Evolutionary conservation across 1,140 invertebrate genomes (phyloP).

Genomic region (Goniozus legneri): DNA sequence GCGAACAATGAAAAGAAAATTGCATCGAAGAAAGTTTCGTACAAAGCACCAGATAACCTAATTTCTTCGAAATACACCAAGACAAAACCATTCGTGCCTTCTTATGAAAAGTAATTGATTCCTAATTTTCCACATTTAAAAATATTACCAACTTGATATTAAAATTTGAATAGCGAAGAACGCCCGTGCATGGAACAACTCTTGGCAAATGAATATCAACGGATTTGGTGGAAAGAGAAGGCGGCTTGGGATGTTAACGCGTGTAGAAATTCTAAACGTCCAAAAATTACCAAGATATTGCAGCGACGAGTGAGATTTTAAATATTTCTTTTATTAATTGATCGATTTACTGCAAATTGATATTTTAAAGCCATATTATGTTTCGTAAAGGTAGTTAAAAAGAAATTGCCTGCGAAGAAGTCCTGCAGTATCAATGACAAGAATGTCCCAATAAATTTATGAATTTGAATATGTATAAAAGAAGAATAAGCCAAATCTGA

Average conservation of each 20-base stretch:
- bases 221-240: slow-evolving; percentile 34
- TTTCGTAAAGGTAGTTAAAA: too few species aligned
- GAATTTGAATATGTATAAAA: too few species aligned
- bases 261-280: too few species aligned
- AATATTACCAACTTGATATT: not conserved
- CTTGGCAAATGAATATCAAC: slow-evolving; percentile 34
- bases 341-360: too few species aligned
- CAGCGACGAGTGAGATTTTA: slow-evolving; percentile 8
- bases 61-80: slow-evolving; percentile 13
- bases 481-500: too few species aligned
- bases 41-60: slow-evolving; percentile 18
- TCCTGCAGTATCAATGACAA: too few species aligned
- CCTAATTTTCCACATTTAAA: not conserved
- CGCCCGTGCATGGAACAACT: slow-evolving; percentile 25
- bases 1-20: too few species aligned
- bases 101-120: slow-evolving; percentile 21
- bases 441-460: too few species aligned
- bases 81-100: slow-evolving; percentile 14
- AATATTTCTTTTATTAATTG: too few species aligned
- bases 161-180: slow-evolving; percentile 12
- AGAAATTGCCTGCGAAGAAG: too few species aligned
- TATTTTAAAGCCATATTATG: too few species aligned
- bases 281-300: slow-evolving; percentile 9
- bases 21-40: too few species aligned
- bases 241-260: slow-evolving; percentile 21